Base-by-base conservation (phyloP, 2,888 invertebrate species). In the Anthophora plumipes region DNA sequence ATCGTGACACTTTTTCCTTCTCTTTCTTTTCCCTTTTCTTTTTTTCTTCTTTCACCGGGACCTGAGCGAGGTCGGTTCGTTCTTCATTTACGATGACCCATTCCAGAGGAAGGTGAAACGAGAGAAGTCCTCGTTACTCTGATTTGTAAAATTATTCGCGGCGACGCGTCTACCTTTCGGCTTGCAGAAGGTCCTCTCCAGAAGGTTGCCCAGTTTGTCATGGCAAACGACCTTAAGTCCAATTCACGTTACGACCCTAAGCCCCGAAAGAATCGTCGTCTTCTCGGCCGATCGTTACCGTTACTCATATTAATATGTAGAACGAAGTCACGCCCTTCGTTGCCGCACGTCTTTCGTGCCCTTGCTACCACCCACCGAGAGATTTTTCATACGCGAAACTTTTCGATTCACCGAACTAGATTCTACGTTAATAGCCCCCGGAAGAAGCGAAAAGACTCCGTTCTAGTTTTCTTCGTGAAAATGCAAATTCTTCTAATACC, bases 71-170 rank as follows among this genome's bases (percentile, higher is more conserved):
- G 8, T 37, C 74, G 52, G 8, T 37, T 72, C 68, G 75, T 59
- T 68, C 67, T 77, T 85, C 80, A 72, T 82, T 75, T 70, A 50
- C 48, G 80, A 82, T 60, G 61, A 54, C 60, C 69, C 64, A 71
- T 82, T 82, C 55, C 54, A 2, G n/a, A 46, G 22, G 14, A 22
- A 12, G 66, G 57, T 43, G 68, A 67, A 59, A 74, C 73, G 61
- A 72, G 70, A 17, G 46, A 39, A 63, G 37, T 48, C 59, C 67
- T 61, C 60, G 70, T 79, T 71, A 48, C 60, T 22, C 37, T 54
- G 77, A 77, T 73, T 78, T 60, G 69, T 59, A 61, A 72, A 70
- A 69, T 82, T 66, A 72, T 54, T 68, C 57, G 37, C 52, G 17
- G n/a, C 20, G 52, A 37, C 37, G 52, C 41, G 57, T 60, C 4